Percentiles rank a stretch among this genome's conserved stretches.
Conservation (phyloP, 2,113 vertebrate genomes). For the Lophochroa leadbeateri region DNA sequence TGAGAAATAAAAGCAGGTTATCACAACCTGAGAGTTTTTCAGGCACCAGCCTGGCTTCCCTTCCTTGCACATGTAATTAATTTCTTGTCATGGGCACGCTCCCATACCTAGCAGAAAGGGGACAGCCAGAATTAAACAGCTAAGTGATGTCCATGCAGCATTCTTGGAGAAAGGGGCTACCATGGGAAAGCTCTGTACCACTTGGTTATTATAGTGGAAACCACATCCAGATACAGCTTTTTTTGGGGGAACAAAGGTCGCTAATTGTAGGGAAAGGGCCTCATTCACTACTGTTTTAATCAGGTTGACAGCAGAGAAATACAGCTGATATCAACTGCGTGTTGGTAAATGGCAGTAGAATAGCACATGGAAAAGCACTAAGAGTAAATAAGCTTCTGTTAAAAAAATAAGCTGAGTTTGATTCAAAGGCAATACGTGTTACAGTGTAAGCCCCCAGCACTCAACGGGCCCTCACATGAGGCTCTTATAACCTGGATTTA, state of each 20-base stretch:
- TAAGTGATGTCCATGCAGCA: neutral
- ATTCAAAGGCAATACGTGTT: neutral
- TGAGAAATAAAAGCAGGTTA: neutral
- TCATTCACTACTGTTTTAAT: neutral
- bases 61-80: neutral
- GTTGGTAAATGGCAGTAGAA: neutral
- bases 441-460: neutral
- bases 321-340: neutral
- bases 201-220: neutral
- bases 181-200: neutral
- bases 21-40: neutral
- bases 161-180: neutral
- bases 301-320: neutral
- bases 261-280: neutral
- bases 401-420: neutral
- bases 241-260: neutral
- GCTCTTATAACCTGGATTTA: neutral
- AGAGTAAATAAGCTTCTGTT: neutral
- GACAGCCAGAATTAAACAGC: neutral
- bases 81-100: neutral
- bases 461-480: fast-evolving
- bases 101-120: neutral
- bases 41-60: neutral
- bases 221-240: neutral
- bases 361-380: neutral